Base-by-base conservation (phyloP, 1,140 invertebrate genomes). In the Hypothenemus hampei region DNA sequence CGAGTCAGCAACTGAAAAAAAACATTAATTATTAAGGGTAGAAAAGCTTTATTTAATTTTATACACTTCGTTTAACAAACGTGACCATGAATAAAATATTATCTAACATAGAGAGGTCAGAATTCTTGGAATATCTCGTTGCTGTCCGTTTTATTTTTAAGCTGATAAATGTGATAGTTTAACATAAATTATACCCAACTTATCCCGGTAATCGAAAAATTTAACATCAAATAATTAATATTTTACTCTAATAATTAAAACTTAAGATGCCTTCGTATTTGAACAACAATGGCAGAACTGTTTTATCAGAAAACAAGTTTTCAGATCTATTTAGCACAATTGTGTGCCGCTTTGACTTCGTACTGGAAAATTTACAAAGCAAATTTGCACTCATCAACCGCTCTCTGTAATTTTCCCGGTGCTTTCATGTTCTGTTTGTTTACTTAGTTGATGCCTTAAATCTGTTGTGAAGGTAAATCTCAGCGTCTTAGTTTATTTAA, bases 1-100 rank as follows among this genome's bases (percentile, higher is more conserved):
- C 58, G 81, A 81, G 72, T 84, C 81, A 72, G 80, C 79, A 73
- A 83, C 78, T 80, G 1, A 10, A 39, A 39, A 39, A 16, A 10
- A 15, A 19, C 3, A 39, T 39, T n/a, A n/a, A n/a, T n/a, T n/a
- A n/a, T n/a, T n/a, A n/a, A n/a, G n/a, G n/a, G n/a, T n/a, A n/a
- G n/a, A n/a, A n/a, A n/a, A n/a, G n/a, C n/a, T n/a, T n/a, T n/a
- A n/a, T n/a, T n/a, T n/a, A n/a, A n/a, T 37, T 55, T 57, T 57
- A 49, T 57, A 49, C 43, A 57, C 36, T 57, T 57, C 54, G 45
- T 49, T 11, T 43, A 23, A n/a, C 6, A 49, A 41, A 57, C 46
- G 45, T 57, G 54, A 57, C 54, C 31, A 31, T 48, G 54, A 57
- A 57, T 49, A 49, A 35, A 43, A 49, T 26, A 49, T 49, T 49